Conservation (phyloP, 1,140 invertebrate species). For the Ctenoplectra terminalis region DNA sequence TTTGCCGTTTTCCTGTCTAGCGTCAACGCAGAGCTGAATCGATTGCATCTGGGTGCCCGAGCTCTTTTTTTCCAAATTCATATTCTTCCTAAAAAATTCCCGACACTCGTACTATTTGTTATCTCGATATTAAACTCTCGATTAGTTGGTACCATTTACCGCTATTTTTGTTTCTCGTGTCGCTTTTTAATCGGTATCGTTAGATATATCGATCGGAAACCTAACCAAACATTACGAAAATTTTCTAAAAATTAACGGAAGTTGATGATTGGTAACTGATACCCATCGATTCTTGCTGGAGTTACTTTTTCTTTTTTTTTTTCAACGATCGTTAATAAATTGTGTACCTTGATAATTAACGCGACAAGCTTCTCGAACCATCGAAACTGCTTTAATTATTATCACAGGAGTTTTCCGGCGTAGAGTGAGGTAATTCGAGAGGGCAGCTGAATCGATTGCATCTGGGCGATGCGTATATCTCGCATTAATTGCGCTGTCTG, state of each 20-base stretch:
- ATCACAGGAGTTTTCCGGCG: background rate
- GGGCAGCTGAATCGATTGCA: slow-evolving; percentile 26
- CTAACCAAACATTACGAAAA: too few species aligned
- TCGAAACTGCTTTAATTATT: background rate
- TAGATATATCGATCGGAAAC: too few species aligned
- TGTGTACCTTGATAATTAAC: too few species aligned
- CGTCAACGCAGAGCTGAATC: slow-evolving; percentile 61
- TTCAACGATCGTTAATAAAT: too few species aligned
- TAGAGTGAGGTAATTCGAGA: background rate
- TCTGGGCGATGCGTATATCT: slow-evolving; percentile 4
- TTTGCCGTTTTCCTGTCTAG: slow-evolving; percentile 23
- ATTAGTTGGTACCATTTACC: background rate
- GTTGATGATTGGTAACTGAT: too few species aligned
- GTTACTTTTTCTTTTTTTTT: too few species aligned
- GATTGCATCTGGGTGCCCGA: slow-evolving; percentile 65
- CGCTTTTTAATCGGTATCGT: background rate
- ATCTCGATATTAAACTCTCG: background rate
- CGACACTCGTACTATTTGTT: too few species aligned
- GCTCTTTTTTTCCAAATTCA: background rate
- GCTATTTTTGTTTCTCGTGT: background rate
- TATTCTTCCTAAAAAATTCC: background rate
- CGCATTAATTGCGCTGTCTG: slow-evolving; percentile 6
- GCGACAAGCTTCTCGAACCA: background rate
- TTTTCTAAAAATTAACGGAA: too few species aligned
- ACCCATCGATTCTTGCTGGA: too few species aligned